Base-by-base conservation (phyloP, 2,113 vertebrate genomes). In the Bambusicola thoracicus region DNA sequence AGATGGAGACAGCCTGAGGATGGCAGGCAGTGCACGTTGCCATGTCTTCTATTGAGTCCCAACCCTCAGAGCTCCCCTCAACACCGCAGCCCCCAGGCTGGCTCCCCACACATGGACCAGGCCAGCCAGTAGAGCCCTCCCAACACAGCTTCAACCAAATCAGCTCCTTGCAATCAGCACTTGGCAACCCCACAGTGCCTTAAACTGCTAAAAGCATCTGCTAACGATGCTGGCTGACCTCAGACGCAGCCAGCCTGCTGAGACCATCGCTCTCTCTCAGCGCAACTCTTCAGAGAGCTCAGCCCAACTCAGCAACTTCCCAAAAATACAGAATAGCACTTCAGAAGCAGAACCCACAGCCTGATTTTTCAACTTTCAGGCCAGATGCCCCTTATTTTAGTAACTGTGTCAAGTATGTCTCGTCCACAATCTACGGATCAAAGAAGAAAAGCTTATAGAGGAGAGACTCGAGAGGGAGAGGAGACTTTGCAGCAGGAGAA, bases 1-100 rank as follows among this genome's bases (percentile, higher is more conserved):
- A 76, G 34, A 32, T 8, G 13, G 18, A 89, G 34, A 84, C 8
- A 62, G 14, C 49, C 69, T 32, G 21, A 10, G 8, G 21, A 78
- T 63, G 21, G 10, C 9, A 84, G 7, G 61, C 17, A 70, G 36
- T 0, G 0, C 16, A 12, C 4, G 8, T 5, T 73, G 67, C 63
- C 16, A 8, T 27, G 55, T 22, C 41, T 38, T 19, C 34, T 14
- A 59, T 13, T 8, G 15, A 12, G 17, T 8, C 56, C 59, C 27
- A 30, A 8, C 51, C 25, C 48, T 25, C 48, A 25, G 48, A 49
- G 24, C 48, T 25, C 48, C 21, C 41, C 56, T 84, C 43, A 29
- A 4, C 7, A 51, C 63, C 81, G 46, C 55, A 48, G 80, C 17
- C 65, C n/a, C 63, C 67, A 40, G 20, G 76, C n/a, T 17, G 15